These are phyloP conservation scores for Zosterops pallidus DNA, from an alignment of 2,113 vertebrate species.

Conservation along the genomic window DNA sequence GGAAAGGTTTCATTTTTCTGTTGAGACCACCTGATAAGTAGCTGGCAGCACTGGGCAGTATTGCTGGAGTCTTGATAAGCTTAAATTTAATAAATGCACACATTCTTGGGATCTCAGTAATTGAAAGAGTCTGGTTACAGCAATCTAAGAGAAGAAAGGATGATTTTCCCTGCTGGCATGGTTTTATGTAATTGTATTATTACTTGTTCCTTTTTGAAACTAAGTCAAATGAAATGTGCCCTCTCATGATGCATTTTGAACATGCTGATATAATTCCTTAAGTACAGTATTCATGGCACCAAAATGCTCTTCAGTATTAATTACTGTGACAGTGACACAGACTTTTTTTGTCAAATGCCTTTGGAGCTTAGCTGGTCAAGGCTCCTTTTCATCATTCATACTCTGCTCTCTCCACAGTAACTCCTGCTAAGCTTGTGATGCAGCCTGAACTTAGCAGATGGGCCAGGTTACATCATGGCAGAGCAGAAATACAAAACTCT, in stretches of 20 bases:
- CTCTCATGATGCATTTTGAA: slow-evolving; percentile 60
- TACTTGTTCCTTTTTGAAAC: slow-evolving; percentile 40
- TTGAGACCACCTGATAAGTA: fast-evolving
- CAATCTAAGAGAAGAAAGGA: neutral
- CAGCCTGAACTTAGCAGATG: slow-evolving; percentile 13
- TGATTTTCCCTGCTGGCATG: neutral
- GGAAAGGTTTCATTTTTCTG: neutral
- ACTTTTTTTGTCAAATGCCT: slow-evolving; percentile 35
- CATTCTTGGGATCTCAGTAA: neutral
- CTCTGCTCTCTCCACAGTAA: neutral
- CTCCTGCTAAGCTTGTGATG: slow-evolving; percentile 14
- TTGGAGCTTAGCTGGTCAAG: neutral
- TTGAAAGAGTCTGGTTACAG: slow-evolving; percentile 1
- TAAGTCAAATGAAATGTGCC: slow-evolving; percentile 34
- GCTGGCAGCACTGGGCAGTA: neutral
- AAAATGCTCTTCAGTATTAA: slow-evolving; percentile 55
- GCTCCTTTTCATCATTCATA: slow-evolving; percentile 48
- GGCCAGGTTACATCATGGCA: slow-evolving; percentile 49
- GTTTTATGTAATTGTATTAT: slow-evolving; percentile 21
- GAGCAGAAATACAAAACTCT: slow-evolving; percentile 20
- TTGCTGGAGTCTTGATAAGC: neutral
- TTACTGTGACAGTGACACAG: slow-evolving; percentile 34
- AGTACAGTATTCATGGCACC: slow-evolving; percentile 57
- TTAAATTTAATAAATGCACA: neutral
- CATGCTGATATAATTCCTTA: slow-evolving; percentile 54